phyloP scores from a whole-genome alignment of 2,797 vertebrate species.

The Alca torda region DNA sequence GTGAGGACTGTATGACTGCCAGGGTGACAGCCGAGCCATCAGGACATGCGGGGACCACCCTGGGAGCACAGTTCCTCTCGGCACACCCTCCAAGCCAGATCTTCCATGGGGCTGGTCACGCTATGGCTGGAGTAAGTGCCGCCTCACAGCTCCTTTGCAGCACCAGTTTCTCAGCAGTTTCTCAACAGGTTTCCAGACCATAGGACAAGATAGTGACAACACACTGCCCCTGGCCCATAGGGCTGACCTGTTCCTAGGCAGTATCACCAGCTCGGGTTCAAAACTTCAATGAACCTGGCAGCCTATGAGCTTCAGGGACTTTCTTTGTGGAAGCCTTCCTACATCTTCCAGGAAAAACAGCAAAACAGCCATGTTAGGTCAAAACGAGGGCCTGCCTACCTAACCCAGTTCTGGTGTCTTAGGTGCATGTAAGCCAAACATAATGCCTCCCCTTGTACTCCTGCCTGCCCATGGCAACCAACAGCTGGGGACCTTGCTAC shows the following conservation, averaged over 20 bases:
- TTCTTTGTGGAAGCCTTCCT: not conserved
- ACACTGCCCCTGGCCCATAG: too few species aligned
- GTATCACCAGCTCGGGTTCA: not conserved
- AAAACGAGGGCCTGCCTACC: not conserved
- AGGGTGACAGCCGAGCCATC: not conserved
- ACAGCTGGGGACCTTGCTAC: not conserved
- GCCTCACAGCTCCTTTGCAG: not conserved
- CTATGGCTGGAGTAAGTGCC: not conserved
- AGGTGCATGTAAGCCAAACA: not conserved
- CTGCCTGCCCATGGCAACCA: not conserved
- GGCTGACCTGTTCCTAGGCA: not conserved
- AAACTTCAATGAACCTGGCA: not conserved
- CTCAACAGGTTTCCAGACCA: not conserved
- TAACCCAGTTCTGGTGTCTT: not conserved
- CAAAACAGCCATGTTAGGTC: not conserved
- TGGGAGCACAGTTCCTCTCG: not conserved
- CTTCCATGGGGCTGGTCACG: not conserved
- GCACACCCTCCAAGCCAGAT: not conserved
- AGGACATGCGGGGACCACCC: rapidly evolving
- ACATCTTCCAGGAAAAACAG: not conserved
- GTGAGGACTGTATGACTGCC: not conserved
- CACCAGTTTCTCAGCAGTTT: not conserved
- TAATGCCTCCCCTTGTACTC: not conserved
- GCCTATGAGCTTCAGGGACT: not conserved
- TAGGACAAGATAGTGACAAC: not conserved